A percentile compares a stretch with the other conserved stretches of the same genome.
These are phyloP conservation scores for Pseudorectes ferrugineus DNA, from an alignment of 2,113 vertebrate genomes.

Conservation along the genomic window DNA sequence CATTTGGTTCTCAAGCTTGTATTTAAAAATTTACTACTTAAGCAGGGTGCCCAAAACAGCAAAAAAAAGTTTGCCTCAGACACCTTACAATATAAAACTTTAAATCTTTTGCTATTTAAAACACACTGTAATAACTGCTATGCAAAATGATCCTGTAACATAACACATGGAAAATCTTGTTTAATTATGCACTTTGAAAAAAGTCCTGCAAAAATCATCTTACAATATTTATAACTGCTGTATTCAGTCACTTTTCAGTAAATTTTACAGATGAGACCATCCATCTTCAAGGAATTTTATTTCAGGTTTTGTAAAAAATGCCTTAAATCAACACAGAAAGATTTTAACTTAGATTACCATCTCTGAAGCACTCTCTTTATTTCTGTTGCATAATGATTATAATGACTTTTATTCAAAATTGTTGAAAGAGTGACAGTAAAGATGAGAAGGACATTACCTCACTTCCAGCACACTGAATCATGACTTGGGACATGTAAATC, in stretches of 20 bases:
- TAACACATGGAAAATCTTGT: background rate
- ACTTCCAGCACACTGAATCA: slow-evolving; percentile 87
- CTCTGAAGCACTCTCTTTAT: background rate
- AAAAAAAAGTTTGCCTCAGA: background rate
- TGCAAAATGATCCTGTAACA: background rate
- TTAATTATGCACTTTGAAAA: background rate
- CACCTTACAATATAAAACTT: background rate
- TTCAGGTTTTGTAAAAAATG: background rate
- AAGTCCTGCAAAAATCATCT: background rate
- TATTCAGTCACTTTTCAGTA: background rate
- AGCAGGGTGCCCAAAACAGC: background rate
- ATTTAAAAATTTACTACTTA: background rate
- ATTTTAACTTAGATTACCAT: background rate
- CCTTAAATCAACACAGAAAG: background rate
- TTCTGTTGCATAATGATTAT: background rate
- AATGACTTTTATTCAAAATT: background rate
- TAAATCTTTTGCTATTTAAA: background rate
- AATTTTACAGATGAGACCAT: background rate
- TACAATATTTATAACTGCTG: background rate
- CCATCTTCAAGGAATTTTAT: background rate
- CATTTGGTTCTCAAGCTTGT: background rate
- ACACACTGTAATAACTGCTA: rapidly evolving
- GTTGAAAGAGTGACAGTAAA: background rate
- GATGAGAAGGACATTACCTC: slow-evolving; percentile 74
- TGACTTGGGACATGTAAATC: slow-evolving; percentile 94